Conservation (phyloP, 2,797 vertebrate species). For the Girardinus metallicus region DNA sequence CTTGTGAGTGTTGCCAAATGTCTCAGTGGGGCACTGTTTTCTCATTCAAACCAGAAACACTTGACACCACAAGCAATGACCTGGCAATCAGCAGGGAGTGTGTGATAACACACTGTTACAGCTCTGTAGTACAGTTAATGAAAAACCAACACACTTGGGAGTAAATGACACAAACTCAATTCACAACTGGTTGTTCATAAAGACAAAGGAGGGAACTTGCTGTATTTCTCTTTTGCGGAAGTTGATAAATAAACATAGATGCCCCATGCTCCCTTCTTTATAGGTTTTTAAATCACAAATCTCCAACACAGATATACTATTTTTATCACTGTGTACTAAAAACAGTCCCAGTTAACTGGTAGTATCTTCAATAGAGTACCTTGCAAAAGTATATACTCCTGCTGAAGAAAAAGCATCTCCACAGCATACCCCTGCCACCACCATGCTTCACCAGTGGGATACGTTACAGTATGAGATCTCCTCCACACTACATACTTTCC, state of each 20-base stretch:
- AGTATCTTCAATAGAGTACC: neutral
- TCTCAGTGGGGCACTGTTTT: slow-evolving; percentile 61
- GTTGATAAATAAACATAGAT: neutral
- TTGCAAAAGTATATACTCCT: neutral
- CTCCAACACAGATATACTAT: neutral
- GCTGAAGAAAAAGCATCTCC: neutral
- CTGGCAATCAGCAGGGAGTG: slow-evolving; percentile 47
- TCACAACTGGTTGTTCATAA: slow-evolving; percentile 20
- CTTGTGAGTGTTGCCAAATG: slow-evolving; percentile 61
- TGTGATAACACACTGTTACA: slow-evolving; percentile 57
- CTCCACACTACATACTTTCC: neutral
- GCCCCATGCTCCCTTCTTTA: neutral
- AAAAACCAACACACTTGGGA: slow-evolving; percentile 31
- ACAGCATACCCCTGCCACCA: neutral
- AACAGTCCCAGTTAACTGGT: neutral
- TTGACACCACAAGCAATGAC: slow-evolving; percentile 58
- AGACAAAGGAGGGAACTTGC: slow-evolving; percentile 13
- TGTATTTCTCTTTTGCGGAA: slow-evolving; percentile 13
- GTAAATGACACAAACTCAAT: slow-evolving; percentile 23
- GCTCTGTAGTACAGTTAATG: slow-evolving; percentile 51
- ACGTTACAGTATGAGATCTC: neutral
- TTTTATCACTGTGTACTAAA: neutral
- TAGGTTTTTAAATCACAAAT: slow-evolving; percentile 39
- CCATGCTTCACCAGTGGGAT: neutral
- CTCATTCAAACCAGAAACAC: slow-evolving; percentile 59